A percentile compares a stretch with the other conserved stretches of the same genome.
phyloP scores from a whole-genome alignment of 2,888 invertebrate species.

The Drosophila ustulata region DNA sequence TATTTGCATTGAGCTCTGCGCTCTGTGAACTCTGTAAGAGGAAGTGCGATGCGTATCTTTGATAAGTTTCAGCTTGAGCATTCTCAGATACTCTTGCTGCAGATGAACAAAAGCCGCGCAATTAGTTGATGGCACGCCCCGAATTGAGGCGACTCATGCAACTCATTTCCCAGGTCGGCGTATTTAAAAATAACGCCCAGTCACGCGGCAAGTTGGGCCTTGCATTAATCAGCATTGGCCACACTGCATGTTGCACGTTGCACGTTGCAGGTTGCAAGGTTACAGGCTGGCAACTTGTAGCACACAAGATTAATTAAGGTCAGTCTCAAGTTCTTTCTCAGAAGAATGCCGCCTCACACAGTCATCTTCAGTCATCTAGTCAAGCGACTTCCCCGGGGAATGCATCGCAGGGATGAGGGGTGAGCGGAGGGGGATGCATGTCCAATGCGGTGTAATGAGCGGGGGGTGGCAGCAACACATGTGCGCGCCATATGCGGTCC shows the following conservation, averaged over 20 bases:
- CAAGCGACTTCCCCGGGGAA: slow-evolving; percentile 24
- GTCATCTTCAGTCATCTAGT: slow-evolving; percentile 47
- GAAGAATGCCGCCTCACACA: slow-evolving; percentile 66
- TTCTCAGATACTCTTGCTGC: neutral
- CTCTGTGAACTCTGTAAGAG: slow-evolving; percentile 43
- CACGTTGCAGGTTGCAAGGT: slow-evolving; percentile 22
- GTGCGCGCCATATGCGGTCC: slow-evolving; percentile 76
- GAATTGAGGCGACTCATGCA: slow-evolving; percentile 47
- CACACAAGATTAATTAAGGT: slow-evolving; percentile 76
- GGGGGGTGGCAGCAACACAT: slow-evolving; percentile 64
- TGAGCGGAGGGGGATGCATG: slow-evolving; percentile 74
- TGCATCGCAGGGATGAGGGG: slow-evolving; percentile 15
- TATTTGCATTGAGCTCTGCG: slow-evolving; percentile 54
- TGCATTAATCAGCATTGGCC: slow-evolving; percentile 74
- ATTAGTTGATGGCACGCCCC: slow-evolving; percentile 64
- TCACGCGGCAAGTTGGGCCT: slow-evolving; percentile 64
- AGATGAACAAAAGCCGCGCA: slow-evolving; percentile 61
- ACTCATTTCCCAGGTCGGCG: slow-evolving; percentile 66
- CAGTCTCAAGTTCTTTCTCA: slow-evolving; percentile 52
- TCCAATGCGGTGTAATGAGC: slow-evolving; percentile 82
- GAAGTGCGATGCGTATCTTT: slow-evolving; percentile 41
- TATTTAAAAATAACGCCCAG: slow-evolving; percentile 58
- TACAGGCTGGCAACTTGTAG: slow-evolving; percentile 45
- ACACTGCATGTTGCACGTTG: slow-evolving; percentile 46
- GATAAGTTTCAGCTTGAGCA: slow-evolving; percentile 8